phyloP scores from a whole-genome alignment of 2,888 invertebrate genomes.

The Stenchaetothrips biformis region DNA sequence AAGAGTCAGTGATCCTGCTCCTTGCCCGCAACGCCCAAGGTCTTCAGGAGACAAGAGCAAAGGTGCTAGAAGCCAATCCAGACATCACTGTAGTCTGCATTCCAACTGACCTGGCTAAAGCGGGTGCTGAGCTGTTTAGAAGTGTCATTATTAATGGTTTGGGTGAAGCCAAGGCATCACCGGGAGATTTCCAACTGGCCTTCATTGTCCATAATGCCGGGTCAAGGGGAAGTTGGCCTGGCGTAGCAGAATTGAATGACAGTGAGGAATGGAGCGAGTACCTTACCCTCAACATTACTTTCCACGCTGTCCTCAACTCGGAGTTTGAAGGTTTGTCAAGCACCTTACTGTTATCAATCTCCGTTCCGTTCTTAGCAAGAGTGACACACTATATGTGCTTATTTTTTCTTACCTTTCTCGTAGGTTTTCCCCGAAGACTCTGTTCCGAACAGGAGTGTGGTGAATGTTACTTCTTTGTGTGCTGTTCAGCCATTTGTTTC shows the following conservation, averaged over 20 bases:
- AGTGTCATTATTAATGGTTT: constrained; percentile 22
- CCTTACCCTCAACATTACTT: constrained; percentile 67
- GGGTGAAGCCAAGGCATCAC: constrained; percentile 40
- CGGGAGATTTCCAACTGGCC: constrained; percentile 57
- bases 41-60: constrained; percentile 60
- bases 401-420: constrained; percentile 41
- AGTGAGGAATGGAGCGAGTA: constrained; percentile 60
- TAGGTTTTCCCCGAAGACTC: constrained; percentile 42
- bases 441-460: constrained; percentile 48
- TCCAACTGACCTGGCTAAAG: constrained; percentile 39
- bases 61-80: constrained; percentile 49
- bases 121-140: constrained; percentile 35
- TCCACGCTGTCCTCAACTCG: constrained; percentile 64
- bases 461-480: constrained; percentile 82
- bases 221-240: constrained; percentile 65
- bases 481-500: constrained; percentile 73
- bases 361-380: constrained; percentile 42
- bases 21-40: constrained; percentile 66
- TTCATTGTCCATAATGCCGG: constrained; percentile 88
- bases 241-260: constrained; percentile 60
- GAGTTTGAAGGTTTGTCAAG: constrained; percentile 63
- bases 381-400: neutral
- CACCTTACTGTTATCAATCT: constrained; percentile 41
- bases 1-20: constrained; percentile 66
- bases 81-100: constrained; percentile 51